phyloP scores from a whole-genome alignment of 2,113 vertebrate species.

The Saccopteryx bilineata region DNA sequence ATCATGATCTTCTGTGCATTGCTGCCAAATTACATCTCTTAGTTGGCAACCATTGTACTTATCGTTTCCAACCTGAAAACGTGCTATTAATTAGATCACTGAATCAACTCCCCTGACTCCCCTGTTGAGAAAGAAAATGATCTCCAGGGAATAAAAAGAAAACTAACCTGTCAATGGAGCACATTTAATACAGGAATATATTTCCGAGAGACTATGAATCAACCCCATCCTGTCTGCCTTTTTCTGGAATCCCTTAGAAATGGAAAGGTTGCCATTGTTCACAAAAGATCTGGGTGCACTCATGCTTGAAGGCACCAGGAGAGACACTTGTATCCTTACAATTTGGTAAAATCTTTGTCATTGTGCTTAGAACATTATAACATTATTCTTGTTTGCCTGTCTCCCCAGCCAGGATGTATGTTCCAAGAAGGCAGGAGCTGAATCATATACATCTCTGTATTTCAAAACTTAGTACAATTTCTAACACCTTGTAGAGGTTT shows the following conservation, averaged over 20 bases:
- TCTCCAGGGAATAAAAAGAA: slow-evolving; percentile 57
- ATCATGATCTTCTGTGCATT: slow-evolving; percentile 76
- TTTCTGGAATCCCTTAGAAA: slow-evolving; percentile 39
- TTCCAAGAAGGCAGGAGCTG: background rate
- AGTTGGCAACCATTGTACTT: slow-evolving; percentile 81
- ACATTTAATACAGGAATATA: slow-evolving; percentile 42
- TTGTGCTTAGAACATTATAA: background rate
- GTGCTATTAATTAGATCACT: slow-evolving; percentile 81
- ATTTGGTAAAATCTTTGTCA: background rate
- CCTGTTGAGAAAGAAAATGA: slow-evolving; percentile 69
- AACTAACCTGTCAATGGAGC: slow-evolving; percentile 38
- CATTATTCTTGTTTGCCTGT: background rate
- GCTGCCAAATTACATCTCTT: slow-evolving; percentile 83
- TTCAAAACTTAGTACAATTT: background rate
- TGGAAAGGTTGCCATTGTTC: background rate
- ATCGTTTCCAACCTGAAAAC: slow-evolving; percentile 72
- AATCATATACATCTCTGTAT: slow-evolving; percentile 43
- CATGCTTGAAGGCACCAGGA: background rate
- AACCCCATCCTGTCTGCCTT: background rate
- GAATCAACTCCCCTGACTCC: slow-evolving; percentile 71
- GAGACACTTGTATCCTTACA: background rate
- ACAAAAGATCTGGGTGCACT: background rate
- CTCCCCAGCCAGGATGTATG: background rate
- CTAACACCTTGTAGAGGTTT: background rate
- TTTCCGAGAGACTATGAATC: background rate